Base-by-base conservation (phyloP, 1,140 invertebrate genomes). In the Leptinotarsa defecta region DNA sequence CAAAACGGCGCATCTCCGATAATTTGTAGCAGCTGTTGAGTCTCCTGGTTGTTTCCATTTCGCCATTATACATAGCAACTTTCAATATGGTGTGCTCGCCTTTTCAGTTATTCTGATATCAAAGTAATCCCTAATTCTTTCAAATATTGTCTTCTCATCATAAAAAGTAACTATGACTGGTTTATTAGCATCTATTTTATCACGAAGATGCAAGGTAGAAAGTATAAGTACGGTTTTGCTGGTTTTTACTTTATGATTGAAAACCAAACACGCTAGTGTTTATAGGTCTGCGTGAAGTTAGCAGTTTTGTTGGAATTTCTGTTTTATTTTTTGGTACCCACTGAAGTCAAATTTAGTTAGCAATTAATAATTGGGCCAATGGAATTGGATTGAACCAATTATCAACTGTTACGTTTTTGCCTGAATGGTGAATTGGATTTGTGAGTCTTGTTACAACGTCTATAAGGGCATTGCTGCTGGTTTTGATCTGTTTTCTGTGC, bases 281-380 rank as follows among this genome's bases (percentile, higher is more conserved):
- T 22, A 48, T 48, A 43, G 24, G 52, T 71, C 74, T 57, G 15
- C 13, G 24, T 48, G 15, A 19, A 20, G 15, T 67, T 24, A 52
- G 8, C 63, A 74, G 3, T 71, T 75, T 52, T 13, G 19, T 15
- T 43, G 74, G 74, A 64, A 75, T 75, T 20, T 71, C 57, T n/a
- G 13, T 27, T 64, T 76, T 72, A 74, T 76, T 77, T 77, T 74
- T 75, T 68, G 61, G 61, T 74, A 13, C 73, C 76, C 13, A 77
- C 34, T 15, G 48, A 52, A 13, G 74, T 67, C 22, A 76, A 34
- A 52, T 73, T 68, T 74, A 49, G 22, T 76, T 65, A 19, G n/a
- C 68, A 34, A 73, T 48, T 19, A 75, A 49, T n/a, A 61, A 57
- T 17, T 75, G 6, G 15, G 74, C 70, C 34, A 77, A 48, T 13